These are phyloP conservation scores for Caenorhabditis remanei DNA, from an alignment of 1,140 invertebrate genomes.

Conservation along the genomic window DNA sequence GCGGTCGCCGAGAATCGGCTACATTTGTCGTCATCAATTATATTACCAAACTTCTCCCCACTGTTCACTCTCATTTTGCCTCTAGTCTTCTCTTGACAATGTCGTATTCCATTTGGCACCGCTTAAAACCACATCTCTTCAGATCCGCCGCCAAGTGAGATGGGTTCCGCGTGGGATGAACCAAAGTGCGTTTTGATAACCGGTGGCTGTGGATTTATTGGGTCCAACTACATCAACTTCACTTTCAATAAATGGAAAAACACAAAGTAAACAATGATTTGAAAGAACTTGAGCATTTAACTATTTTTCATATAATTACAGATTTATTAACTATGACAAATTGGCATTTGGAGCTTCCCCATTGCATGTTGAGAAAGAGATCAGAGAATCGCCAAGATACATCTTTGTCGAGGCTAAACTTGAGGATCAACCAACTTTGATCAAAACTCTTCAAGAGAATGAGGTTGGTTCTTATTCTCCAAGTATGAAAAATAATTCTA, in stretches of 20 bases:
- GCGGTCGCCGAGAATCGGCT: conserved; percentile 18
- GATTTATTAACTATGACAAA: conserved; percentile 76
- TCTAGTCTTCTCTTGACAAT: not conserved
- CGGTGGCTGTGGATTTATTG: conserved; percentile 76
- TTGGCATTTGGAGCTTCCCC: conserved; percentile 72
- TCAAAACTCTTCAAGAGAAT: conserved; percentile 68
- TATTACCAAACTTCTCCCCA: conserved; percentile 7
- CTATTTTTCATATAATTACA: conserved; percentile 23
- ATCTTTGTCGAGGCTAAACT: conserved; percentile 71
- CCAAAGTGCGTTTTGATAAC: conserved; percentile 66
- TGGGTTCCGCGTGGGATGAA: conserved; percentile 52
- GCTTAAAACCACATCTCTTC: not conserved
- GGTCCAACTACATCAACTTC: conserved; percentile 77
- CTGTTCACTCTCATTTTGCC: conserved; percentile 33
- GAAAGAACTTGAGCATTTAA: not conserved
- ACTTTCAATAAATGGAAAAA: conserved; percentile 73
- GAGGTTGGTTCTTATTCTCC: conserved; percentile 61
- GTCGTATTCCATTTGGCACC: not conserved
- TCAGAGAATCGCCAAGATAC: conserved; percentile 72
- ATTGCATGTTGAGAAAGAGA: conserved; percentile 68
- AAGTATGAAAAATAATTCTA: not conserved
- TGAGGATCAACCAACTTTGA: conserved; percentile 68
- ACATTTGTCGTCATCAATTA: conserved; percentile 24
- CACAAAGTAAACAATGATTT: conserved; percentile 64
- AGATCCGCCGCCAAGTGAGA: conserved; percentile 28